A percentile compares a stretch with the other conserved stretches of the same genome.
phyloP scores from a whole-genome alignment of 2,888 invertebrate genomes.

The Omphaloscelis lunosa region DNA sequence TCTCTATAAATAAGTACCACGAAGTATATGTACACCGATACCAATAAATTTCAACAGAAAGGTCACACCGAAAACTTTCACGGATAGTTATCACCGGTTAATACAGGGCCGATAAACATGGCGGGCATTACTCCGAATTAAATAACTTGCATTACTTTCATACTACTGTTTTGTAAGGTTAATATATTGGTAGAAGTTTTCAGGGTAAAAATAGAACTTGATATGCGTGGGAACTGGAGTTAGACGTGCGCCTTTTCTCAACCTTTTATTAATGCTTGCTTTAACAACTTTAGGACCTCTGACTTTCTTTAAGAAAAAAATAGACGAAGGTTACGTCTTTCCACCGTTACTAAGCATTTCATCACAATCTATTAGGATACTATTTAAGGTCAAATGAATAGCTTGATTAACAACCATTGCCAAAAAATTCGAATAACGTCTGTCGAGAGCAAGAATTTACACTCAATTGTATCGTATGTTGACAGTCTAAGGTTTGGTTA shows the following conservation, averaged over 20 bases:
- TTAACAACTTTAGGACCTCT: not conserved
- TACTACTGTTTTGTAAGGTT: constrained; percentile 43
- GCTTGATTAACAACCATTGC: too few relatives aligned
- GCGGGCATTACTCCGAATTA: constrained; percentile 79
- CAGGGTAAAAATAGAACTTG: constrained; percentile 21
- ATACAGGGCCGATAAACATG: constrained; percentile 75
- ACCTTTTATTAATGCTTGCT: not conserved
- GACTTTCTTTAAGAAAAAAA: not conserved
- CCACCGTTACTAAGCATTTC: not conserved
- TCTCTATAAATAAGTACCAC: constrained; percentile 11
- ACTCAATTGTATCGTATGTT: too few relatives aligned
- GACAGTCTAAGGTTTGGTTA: too few relatives aligned
- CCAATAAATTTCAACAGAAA: constrained; percentile 64
- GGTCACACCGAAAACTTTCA: constrained; percentile 59
- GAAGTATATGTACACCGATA: constrained; percentile 28
- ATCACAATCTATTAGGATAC: not conserved
- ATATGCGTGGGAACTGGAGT: constrained; percentile 7
- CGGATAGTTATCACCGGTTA: constrained; percentile 70
- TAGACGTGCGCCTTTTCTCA: not conserved
- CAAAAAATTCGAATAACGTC: too few relatives aligned
- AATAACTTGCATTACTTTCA: constrained; percentile 72
- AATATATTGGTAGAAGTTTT: constrained; percentile 34
- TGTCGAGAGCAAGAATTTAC: too few relatives aligned
- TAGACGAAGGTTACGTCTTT: not conserved
- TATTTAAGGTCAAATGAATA: not conserved